Evolutionary conservation across 1,140 invertebrate species (phyloP).

Genomic region (Aphaenogaster floridana): DNA sequence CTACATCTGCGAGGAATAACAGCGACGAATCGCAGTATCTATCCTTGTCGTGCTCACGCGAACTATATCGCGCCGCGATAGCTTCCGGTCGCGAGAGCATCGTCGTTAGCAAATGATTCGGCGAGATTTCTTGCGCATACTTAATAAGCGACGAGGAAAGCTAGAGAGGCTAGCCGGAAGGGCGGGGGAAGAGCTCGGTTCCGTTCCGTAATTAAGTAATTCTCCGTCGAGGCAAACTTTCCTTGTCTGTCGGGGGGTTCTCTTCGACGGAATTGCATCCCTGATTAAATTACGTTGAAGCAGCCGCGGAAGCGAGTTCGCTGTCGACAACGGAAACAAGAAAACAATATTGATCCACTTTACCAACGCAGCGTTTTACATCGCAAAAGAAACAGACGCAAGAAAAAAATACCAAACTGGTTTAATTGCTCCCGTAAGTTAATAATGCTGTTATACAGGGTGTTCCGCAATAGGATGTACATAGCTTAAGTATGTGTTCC

Average conservation of each 20-base stretch:
- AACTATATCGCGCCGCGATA: background rate
- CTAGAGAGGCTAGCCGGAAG: background rate
- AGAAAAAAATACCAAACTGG: background rate
- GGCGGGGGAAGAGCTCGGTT: background rate
- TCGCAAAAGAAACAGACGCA: constrained; percentile 16
- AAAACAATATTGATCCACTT: constrained; percentile 57
- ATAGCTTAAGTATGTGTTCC: too few species aligned
- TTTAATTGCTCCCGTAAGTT: background rate
- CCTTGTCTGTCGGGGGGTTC: constrained; percentile 31
- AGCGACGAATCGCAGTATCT: constrained; percentile 12
- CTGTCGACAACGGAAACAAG: constrained; percentile 49
- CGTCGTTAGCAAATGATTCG: constrained; percentile 1
- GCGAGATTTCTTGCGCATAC: constrained; percentile 16
- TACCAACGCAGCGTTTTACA: constrained; percentile 31
- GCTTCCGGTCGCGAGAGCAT: background rate
- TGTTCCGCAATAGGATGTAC: too few species aligned
- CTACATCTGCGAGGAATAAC: constrained; percentile 39
- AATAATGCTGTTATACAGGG: background rate
- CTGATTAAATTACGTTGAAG: constrained; percentile 56
- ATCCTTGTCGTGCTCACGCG: constrained; percentile 15
- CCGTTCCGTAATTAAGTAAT: constrained; percentile 58
- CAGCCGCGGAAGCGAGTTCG: constrained; percentile 47
- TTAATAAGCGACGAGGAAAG: constrained; percentile 21
- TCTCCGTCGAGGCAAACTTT: constrained; percentile 44
- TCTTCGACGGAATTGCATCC: constrained; percentile 60